Percentiles rank a stretch among this genome's conserved stretches.
These are phyloP conservation scores for Empidonax traillii DNA, from an alignment of 2,113 vertebrate genomes.

Conservation along the genomic window DNA sequence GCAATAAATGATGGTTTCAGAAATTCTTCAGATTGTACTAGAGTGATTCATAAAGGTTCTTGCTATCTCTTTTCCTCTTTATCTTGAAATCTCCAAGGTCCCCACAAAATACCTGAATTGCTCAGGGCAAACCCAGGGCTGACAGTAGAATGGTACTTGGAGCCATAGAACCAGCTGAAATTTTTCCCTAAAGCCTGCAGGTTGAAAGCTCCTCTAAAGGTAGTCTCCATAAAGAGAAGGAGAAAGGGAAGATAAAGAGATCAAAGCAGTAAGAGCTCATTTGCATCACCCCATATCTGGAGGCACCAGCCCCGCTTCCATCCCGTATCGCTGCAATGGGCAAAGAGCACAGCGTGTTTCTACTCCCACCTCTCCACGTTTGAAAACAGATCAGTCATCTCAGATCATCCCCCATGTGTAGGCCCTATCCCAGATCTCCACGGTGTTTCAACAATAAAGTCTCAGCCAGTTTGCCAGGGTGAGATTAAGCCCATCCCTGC, in stretches of 20 bases:
- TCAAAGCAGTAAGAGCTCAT: constrained; percentile 36
- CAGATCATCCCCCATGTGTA: neutral
- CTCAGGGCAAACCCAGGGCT: neutral
- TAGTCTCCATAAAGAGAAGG: constrained; percentile 17
- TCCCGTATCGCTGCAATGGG: neutral
- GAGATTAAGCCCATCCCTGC: neutral
- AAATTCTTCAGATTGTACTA: constrained; percentile 40
- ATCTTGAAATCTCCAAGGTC: constrained; percentile 51
- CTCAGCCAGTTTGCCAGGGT: neutral
- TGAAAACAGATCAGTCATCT: constrained; percentile 52
- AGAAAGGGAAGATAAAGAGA: constrained; percentile 55
- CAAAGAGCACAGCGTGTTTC: constrained; percentile 41
- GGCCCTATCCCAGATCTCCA: constrained; percentile 14
- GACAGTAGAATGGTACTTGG: neutral
- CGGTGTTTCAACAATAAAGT: neutral
- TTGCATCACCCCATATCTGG: constrained; percentile 42
- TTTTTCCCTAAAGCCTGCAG: constrained; percentile 35
- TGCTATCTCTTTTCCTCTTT: constrained; percentile 37
- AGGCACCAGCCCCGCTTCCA: constrained; percentile 38
- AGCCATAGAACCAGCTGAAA: constrained; percentile 22
- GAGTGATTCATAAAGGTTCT: constrained; percentile 58
- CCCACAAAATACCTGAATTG: constrained; percentile 45
- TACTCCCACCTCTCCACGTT: constrained; percentile 43
- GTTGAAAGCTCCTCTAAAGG: neutral
- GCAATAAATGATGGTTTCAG: constrained; percentile 20